phyloP scores from a whole-genome alignment of 2,113 vertebrate genomes.

The Sceloporus undulatus region DNA sequence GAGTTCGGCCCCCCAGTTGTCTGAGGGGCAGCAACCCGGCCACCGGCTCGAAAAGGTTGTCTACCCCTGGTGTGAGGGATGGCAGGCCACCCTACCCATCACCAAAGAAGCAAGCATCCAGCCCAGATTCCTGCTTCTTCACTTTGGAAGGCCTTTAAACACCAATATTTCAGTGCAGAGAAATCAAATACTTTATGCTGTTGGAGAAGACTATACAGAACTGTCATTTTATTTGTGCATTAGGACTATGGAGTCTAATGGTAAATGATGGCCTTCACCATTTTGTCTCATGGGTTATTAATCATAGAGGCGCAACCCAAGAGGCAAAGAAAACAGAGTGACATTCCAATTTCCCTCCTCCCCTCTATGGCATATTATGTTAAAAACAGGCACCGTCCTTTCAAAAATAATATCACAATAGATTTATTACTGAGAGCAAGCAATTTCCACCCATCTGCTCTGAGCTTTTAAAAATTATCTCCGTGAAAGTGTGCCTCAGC shows the following conservation, averaged over 20 bases:
- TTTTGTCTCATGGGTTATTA: not conserved
- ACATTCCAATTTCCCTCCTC: not conserved
- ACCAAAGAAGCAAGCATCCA: not conserved
- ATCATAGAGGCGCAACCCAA: not conserved
- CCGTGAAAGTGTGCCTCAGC: not conserved
- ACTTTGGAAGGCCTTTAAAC: not conserved
- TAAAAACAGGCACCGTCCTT: not conserved
- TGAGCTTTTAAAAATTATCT: slow-evolving; percentile 8
- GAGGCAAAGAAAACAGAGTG: not conserved
- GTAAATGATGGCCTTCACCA: not conserved
- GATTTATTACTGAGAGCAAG: slow-evolving; percentile 5
- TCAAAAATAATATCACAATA: slow-evolving; percentile 31
- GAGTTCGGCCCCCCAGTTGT: too few relatives aligned
- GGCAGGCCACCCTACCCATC: not conserved
- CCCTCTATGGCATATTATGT: not conserved
- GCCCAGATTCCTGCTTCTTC: not conserved
- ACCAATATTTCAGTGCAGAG: not conserved
- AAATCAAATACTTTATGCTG: not conserved
- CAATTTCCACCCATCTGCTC: not conserved
- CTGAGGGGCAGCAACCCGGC: too few relatives aligned
- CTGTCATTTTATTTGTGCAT: not conserved
- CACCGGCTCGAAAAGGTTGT: too few relatives aligned
- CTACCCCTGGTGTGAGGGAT: too few relatives aligned
- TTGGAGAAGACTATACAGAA: fast-evolving
- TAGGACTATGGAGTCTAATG: not conserved